These are phyloP conservation scores for Bujurquina vittata DNA, from an alignment of 2,113 vertebrate species.

Conservation along the genomic window DNA sequence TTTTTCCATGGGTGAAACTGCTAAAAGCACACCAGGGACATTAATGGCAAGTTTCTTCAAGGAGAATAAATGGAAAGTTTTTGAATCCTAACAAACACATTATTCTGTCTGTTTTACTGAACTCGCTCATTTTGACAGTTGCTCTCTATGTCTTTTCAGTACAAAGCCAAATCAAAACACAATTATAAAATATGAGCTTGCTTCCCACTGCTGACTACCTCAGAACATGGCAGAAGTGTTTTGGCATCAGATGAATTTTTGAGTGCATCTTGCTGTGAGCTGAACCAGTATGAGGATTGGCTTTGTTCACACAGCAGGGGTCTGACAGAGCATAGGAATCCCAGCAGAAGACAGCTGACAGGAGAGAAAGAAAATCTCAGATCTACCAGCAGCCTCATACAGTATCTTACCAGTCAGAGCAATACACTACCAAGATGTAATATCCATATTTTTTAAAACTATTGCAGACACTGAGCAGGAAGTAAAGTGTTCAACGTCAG, in stretches of 20 bases:
- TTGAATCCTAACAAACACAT: conserved; percentile 16
- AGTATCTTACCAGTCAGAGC: conserved; percentile 4
- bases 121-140: conserved; percentile 23
- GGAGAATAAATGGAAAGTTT: conserved; percentile 13
- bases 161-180: conserved; percentile 32
- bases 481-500: not conserved
- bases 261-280: conserved; percentile 50
- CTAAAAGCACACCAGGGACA: conserved; percentile 41
- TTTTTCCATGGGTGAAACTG: conserved; percentile 28
- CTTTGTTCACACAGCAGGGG: conserved; percentile 60
- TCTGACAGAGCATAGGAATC: conserved; percentile 44
- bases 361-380: conserved; percentile 33
- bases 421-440: conserved; percentile 14
- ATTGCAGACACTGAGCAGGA: not conserved
- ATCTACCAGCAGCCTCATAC: conserved; percentile 17
- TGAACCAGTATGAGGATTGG: conserved; percentile 55
- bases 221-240: conserved; percentile 29
- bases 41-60: conserved; percentile 25
- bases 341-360: conserved; percentile 23
- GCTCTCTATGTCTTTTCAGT: conserved; percentile 1
- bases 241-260: conserved; percentile 42
- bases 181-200: conserved; percentile 35
- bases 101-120: conserved; percentile 21
- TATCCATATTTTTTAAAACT: not conserved
- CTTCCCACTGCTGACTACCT: conserved; percentile 24